Evolutionary conservation across 2,888 invertebrate genomes (phyloP).

Genomic region (Lithophane ornitopus): DNA sequence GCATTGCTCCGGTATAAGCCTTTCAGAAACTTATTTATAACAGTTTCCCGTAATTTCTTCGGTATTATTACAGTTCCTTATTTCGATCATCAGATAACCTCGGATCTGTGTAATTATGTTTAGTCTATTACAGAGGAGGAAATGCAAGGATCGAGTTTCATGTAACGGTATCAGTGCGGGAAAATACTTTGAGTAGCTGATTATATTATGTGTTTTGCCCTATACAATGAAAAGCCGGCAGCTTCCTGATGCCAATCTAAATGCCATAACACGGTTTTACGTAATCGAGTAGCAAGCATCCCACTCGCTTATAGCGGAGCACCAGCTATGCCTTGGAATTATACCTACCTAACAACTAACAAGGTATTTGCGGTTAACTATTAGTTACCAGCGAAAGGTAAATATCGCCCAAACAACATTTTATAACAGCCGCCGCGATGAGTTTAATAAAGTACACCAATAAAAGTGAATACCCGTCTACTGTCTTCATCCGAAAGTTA

Average conservation of each 20-base stretch:
- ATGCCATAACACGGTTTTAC: slow-evolving; percentile 77
- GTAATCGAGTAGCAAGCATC: slow-evolving; percentile 81
- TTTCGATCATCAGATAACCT: slow-evolving; percentile 75
- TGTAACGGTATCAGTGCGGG: slow-evolving; percentile 77
- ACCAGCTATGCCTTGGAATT: slow-evolving; percentile 60
- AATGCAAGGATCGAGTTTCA: slow-evolving; percentile 78
- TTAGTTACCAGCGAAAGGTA: slow-evolving; percentile 46
- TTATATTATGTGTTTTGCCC: slow-evolving; percentile 75
- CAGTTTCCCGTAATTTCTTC: slow-evolving; percentile 39
- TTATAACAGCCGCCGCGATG: slow-evolving; percentile 16
- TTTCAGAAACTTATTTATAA: slow-evolving; percentile 12
- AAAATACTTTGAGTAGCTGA: slow-evolving; percentile 75
- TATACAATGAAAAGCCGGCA: slow-evolving; percentile 71
- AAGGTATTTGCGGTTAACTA: slow-evolving; percentile 64
- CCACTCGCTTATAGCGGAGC: slow-evolving; percentile 73
- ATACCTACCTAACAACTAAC: slow-evolving; percentile 70
- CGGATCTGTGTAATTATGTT: slow-evolving; percentile 75
- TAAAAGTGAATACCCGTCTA: slow-evolving; percentile 56
- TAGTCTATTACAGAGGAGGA: slow-evolving; percentile 75
- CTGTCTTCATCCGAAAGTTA: slow-evolving; percentile 58
- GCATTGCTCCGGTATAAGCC: neutral
- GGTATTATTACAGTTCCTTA: slow-evolving; percentile 54
- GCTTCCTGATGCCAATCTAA: slow-evolving; percentile 81
- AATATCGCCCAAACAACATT: slow-evolving; percentile 41
- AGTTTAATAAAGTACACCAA: slow-evolving; percentile 32